Base-by-base conservation (phyloP, 2,113 vertebrate species). In the Lepus timidus region DNA sequence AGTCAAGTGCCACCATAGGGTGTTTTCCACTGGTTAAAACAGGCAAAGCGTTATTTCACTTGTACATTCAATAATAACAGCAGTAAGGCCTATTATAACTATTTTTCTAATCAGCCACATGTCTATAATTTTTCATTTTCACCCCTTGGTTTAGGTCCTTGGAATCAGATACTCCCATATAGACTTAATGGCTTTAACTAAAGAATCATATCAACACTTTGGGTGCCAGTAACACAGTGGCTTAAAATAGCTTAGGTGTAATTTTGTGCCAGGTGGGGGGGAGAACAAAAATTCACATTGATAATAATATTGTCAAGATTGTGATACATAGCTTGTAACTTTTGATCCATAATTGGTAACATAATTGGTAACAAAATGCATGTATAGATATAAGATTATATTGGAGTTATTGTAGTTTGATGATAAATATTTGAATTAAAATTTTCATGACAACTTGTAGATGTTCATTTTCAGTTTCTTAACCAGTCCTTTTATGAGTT, bases 21-120 rank as follows among this genome's bases (percentile, higher is more conserved):
- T 95, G 65, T 33, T 94, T 98, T 95, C 82, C 76, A 91, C 84
- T 90, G 73, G 27, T 70, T 92, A 93, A 97, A 95, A 91, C 20
- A 86, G 58, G 95, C 17, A 95, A 95, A 86, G 91, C 89, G n/a
- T 90, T 97, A 51, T 95, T 97, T 97, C 79, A 17, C 90, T 93
- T 51, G 44, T 65, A 79, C 76, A 62, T 51, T 81, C 67, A 97
- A 95, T 96, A 95, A 29, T 25, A 71, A 92, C 44, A 97, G 4
- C 92, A 82, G 44, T 96, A 82, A 94, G 80, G 13, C 52, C 96
- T 92, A 71, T 64, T 88, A 90, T 14, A 95, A 1, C 0, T 88
- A 82, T 83, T 97, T 96, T 97, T 94, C 85, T 91, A 85, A 93
- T 96, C 61, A 96, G 52, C 11, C 71, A 29, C 64, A 73, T 83